These are phyloP conservation scores for Leptinotarsa defecta DNA, from an alignment of 1,140 invertebrate species.

Conservation along the genomic window DNA sequence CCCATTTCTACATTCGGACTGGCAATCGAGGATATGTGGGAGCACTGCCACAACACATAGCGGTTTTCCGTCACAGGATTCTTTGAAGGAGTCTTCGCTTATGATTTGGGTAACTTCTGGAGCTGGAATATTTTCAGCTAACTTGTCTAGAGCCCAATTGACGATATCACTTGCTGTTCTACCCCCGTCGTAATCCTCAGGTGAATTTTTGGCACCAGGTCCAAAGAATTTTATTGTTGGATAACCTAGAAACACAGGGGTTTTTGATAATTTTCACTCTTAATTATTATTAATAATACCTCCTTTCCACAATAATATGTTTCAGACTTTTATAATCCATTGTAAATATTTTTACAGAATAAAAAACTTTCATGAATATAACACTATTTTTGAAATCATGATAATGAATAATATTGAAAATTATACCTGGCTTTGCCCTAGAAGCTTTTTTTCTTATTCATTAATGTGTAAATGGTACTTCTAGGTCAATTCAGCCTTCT, in stretches of 20 bases:
- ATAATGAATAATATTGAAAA: too few species aligned
- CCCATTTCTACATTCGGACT: slow-evolving; percentile 89
- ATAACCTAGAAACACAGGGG: slow-evolving; percentile 64
- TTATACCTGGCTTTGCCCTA: too few species aligned
- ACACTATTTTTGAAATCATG: too few species aligned
- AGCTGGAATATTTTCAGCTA: slow-evolving; percentile 83
- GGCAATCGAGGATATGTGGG: slow-evolving; percentile 97
- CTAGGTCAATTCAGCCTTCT: too few species aligned
- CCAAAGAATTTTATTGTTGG: slow-evolving; percentile 97
- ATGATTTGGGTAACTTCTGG: slow-evolving; percentile 83
- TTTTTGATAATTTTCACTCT: too few species aligned
- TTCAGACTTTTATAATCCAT: too few species aligned
- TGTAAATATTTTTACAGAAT: too few species aligned
- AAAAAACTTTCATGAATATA: too few species aligned
- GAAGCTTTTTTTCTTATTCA: too few species aligned
- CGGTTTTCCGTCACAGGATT: slow-evolving; percentile 81
- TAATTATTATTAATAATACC: too few species aligned
- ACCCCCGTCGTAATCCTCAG: slow-evolving; percentile 86
- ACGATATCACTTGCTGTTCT: slow-evolving; percentile 91
- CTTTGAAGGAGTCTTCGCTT: slow-evolving; percentile 68
- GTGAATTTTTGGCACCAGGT: slow-evolving; percentile 78
- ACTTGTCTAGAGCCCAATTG: slow-evolving; percentile 84
- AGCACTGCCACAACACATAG: slow-evolving; percentile 93
- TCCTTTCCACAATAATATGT: too few species aligned
- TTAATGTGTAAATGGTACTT: too few species aligned